Evolutionary conservation across 2,113 vertebrate species (phyloP), one percentile per base, ranked within the genome.

Genomic region (Archocentrus centrarchus): DNA sequence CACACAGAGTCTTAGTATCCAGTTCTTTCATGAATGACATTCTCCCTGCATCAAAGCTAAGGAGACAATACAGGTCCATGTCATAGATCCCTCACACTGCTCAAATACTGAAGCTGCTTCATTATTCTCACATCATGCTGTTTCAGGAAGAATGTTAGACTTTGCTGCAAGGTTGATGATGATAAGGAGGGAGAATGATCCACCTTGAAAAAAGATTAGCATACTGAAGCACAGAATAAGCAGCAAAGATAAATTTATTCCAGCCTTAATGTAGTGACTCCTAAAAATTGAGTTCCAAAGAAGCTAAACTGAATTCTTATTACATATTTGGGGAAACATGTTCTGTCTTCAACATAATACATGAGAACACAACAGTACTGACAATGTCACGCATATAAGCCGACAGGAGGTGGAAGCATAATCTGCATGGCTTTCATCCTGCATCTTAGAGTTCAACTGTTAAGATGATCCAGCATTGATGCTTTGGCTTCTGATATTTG

Each of bases 71-170:
- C 41, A 39, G 30, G 55, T 35, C 75, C 2, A 1, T 84, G 79
- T 86, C n/a, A 17, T 10, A 17, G 41, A 66, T 18, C 47, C 27
- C 41, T 61, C 37, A 59, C 13, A 41, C 62, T n/a, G 14, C 44
- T 76, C 32, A 63, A 39, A 80, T 64, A 18, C 24, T 41, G 78
- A 37, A n/a, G 63, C 84, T 63, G 73, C 63, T 3, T 81, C 84
- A 59, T 57, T 76, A 53, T 32, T 76, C 79, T 77, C 68, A 63
- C 79, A 63, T 83, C 79, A 22, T 63, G 76, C 70, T 76, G 59
- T 47, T 62, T 59, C 17, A 30, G 79, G 62, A 75, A 59, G 62
- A 73, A 75, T 58, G 77, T 59, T 11, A 79, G 81, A 37, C 35
- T 59, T 64, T 7, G 11, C 80, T 86, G 55, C 1, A 37, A 81